Conservation (phyloP, 2,888 invertebrate species). For the Agrilus mali region DNA sequence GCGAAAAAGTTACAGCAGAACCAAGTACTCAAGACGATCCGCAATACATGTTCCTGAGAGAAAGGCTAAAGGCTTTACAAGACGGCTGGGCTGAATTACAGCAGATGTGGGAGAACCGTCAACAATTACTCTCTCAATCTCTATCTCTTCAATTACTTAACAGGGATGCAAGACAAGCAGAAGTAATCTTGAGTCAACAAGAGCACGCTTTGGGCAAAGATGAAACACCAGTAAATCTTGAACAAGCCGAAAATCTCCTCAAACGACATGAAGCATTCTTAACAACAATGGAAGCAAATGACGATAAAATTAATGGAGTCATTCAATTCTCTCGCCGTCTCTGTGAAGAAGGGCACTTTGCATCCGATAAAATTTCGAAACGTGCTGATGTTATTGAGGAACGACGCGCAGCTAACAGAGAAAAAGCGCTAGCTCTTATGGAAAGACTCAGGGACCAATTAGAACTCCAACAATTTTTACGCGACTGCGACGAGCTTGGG, state of each 20-base stretch:
- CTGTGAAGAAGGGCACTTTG: constrained; percentile 78
- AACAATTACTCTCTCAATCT: constrained; percentile 86
- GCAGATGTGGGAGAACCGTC: constrained; percentile 99
- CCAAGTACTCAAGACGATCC: constrained; percentile 87
- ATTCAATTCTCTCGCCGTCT: constrained; percentile 86
- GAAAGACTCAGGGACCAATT: constrained; percentile 89
- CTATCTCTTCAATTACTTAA: constrained; percentile 91
- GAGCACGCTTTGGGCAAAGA: constrained; percentile 96
- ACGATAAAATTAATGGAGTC: constrained; percentile 96
- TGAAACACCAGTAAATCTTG: constrained; percentile 84
- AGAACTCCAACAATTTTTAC: constrained; percentile 89
- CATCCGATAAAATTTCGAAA: constrained; percentile 90
- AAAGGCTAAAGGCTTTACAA: constrained; percentile 92
- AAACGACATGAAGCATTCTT: constrained; percentile 98
- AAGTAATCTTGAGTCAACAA: constrained; percentile 94
- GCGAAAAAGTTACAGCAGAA: constrained; percentile 84
- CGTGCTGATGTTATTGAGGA: constrained; percentile 92
- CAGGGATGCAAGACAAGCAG: constrained; percentile 94
- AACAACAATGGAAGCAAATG: constrained; percentile 99
- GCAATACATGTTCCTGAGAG: constrained; percentile 99
- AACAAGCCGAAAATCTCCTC: constrained; percentile 93
- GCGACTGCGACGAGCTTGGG: constrained; percentile 89
- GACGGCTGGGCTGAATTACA: constrained; percentile 99
- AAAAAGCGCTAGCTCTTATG: constrained; percentile 81
- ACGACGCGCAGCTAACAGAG: constrained; percentile 78